Conservation (phyloP, 2,797 vertebrate genomes). For the Rhinichthys osculus region DNA sequence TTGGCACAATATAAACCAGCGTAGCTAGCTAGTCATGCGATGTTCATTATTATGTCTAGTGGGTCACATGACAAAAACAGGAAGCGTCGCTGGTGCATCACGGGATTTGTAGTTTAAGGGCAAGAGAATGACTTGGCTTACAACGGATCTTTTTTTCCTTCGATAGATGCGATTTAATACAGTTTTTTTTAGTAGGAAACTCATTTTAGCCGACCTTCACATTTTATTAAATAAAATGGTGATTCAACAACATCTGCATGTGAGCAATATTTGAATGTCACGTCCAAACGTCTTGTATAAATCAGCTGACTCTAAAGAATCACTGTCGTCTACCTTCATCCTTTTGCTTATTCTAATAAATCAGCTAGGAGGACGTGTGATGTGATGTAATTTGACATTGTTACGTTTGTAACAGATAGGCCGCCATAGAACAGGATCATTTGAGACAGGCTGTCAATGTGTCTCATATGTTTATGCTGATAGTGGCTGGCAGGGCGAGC, state of each 20-base stretch:
- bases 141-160: not conserved
- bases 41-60: not conserved
- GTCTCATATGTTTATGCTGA: constrained; percentile 61
- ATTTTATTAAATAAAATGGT: constrained; percentile 6
- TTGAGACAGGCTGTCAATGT: constrained; percentile 65
- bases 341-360: constrained; percentile 39
- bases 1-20: not conserved
- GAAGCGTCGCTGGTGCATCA: constrained; percentile 60
- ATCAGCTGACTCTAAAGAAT: constrained; percentile 24
- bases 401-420: constrained; percentile 58
- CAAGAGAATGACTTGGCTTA: no score
- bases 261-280: constrained; percentile 14
- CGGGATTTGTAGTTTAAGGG: constrained; percentile 84
- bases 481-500: constrained; percentile 40
- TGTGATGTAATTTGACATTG: constrained; percentile 59
- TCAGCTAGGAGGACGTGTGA: constrained; percentile 51
- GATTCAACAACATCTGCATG: constrained; percentile 33
- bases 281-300: constrained; percentile 37
- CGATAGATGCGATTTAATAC: not conserved
- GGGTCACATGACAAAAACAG: constrained; percentile 79
- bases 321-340: constrained; percentile 16
- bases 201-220: not conserved
- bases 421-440: constrained; percentile 53
- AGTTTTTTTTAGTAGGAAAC: not conserved
- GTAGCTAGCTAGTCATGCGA: not conserved